Evolutionary conservation across 2,888 invertebrate genomes (phyloP).

Genomic region (Ornithoptera priamus): DNA sequence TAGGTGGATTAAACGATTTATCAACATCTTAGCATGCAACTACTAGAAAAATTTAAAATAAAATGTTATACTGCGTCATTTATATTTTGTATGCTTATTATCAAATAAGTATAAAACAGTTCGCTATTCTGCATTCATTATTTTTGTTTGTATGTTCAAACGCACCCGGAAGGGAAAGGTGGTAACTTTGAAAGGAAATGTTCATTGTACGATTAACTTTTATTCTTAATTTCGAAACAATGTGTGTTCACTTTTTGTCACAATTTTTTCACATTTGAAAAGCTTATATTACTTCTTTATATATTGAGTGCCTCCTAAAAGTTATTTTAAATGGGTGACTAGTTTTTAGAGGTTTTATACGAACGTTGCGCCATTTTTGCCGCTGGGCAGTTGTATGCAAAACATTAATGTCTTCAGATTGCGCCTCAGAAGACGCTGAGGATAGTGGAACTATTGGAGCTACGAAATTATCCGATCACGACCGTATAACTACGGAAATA

Average conservation of each 20-base stretch:
- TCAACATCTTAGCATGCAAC: background rate
- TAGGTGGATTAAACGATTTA: too few species aligned
- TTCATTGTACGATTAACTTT: conserved; percentile 25
- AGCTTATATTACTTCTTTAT: conserved; percentile 7
- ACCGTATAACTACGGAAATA: too few species aligned
- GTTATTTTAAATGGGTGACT: too few species aligned
- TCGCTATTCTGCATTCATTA: conserved; percentile 22
- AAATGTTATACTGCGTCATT: background rate
- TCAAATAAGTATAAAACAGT: conserved; percentile 15
- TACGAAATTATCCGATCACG: too few species aligned
- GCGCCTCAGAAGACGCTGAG: too few species aligned
- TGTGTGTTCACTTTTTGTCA: conserved; percentile 19
- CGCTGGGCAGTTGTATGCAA: too few species aligned
- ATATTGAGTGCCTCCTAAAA: too few species aligned
- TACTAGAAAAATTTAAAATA: background rate
- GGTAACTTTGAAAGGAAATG: conserved; percentile 30
- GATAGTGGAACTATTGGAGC: too few species aligned
- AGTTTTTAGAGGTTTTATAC: too few species aligned
- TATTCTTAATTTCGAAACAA: conserved; percentile 28
- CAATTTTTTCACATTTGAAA: conserved; percentile 7
- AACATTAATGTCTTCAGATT: too few species aligned
- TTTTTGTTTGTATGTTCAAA: conserved; percentile 20
- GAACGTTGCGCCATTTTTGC: too few species aligned
- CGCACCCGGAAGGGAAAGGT: conserved; percentile 23
- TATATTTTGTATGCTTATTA: conserved; percentile 7